Evolutionary conservation across 2,888 invertebrate genomes (phyloP).

Genomic region (Willowsia nigromaculata): DNA sequence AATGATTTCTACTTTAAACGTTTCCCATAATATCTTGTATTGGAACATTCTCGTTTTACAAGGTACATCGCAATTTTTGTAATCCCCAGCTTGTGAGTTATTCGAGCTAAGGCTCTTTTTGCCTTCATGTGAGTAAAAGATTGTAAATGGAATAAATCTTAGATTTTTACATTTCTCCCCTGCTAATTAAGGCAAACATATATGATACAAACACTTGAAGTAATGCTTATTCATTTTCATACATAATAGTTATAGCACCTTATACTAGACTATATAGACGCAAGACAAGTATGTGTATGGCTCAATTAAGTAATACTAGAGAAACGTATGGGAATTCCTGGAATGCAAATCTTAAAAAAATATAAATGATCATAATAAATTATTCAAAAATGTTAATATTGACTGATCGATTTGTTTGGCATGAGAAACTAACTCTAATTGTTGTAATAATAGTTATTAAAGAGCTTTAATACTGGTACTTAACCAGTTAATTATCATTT

Average conservation of each 20-base stretch:
- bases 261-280: neutral
- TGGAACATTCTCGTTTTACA: too few species aligned
- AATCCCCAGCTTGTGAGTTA: too few species aligned
- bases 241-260: neutral
- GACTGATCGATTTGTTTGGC: conserved; percentile 48
- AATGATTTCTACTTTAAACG: too few species aligned
- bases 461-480: neutral
- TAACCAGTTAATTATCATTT: neutral
- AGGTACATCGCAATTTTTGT: too few species aligned
- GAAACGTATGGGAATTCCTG: conserved; percentile 30
- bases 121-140: too few species aligned
- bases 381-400: conserved; percentile 50
- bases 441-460: neutral
- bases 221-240: too few species aligned
- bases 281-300: neutral
- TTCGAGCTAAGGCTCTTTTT: too few species aligned
- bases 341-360: neutral
- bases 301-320: neutral
- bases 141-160: too few species aligned
- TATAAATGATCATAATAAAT: neutral
- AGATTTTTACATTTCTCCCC: too few species aligned
- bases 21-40: too few species aligned
- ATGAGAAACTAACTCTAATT: neutral
- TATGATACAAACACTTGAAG: too few species aligned
- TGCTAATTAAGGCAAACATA: too few species aligned